Conservation (phyloP, 2,113 vertebrate genomes). For the Pteropus alecto region DNA sequence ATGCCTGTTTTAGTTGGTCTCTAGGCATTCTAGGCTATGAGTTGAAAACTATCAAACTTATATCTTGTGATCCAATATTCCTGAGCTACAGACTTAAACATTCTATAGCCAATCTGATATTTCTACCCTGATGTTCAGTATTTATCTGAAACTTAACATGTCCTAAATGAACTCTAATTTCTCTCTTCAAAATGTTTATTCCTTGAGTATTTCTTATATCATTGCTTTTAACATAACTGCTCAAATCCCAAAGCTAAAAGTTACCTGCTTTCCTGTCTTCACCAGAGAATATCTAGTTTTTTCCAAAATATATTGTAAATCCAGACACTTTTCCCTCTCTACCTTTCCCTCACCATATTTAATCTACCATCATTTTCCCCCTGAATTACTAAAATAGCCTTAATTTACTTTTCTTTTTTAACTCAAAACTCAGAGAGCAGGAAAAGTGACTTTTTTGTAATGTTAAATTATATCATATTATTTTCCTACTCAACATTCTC, state of each 20-base stretch:
- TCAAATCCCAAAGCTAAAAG: neutral
- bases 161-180: neutral
- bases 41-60: neutral
- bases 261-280: neutral
- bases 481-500: neutral
- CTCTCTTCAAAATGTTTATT: neutral
- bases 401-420: neutral
- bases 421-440: neutral
- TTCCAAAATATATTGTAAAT: neutral
- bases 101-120: neutral
- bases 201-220: neutral
- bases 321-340: neutral
- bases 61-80: neutral
- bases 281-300: neutral
- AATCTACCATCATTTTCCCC: neutral
- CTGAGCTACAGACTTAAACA: neutral
- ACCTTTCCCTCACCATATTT: neutral
- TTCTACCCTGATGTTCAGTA: neutral
- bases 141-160: neutral
- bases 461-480: neutral
- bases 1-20: neutral
- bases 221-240: neutral
- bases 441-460: neutral
- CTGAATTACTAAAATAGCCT: neutral
- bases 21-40: neutral